Percentiles rank a stretch among this genome's conserved stretches.
phyloP scores from a whole-genome alignment of 2,888 invertebrate species.

The Oscheius myriophilus region DNA sequence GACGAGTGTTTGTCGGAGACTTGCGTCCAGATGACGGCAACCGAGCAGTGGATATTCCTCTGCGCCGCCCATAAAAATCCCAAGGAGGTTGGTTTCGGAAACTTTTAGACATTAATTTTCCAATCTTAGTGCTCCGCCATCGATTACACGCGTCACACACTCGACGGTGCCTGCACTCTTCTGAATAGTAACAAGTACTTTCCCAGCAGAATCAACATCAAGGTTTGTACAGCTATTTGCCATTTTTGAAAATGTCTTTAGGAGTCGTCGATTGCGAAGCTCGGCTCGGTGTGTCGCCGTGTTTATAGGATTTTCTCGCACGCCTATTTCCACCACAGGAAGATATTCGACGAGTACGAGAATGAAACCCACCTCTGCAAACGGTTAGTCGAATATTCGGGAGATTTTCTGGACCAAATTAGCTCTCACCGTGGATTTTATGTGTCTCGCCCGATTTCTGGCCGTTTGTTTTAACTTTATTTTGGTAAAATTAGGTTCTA shows the following conservation, averaged over 20 bases:
- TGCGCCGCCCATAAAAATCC: conserved; percentile 99
- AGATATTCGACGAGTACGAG: conserved; percentile 97
- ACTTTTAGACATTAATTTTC: background rate
- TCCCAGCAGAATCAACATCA: conserved; percentile 98
- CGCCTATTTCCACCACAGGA: conserved; percentile 96
- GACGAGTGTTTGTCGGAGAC: conserved; percentile 93
- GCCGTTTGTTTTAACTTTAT: background rate
- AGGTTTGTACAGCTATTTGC: conserved; percentile 71
- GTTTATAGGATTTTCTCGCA: conserved; percentile 99
- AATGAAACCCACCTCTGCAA: conserved; percentile 70
- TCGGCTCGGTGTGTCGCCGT: conserved; percentile 96
- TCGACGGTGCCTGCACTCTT: conserved; percentile 97
- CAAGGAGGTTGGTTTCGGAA: conserved; percentile 84
- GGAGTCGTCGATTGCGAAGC: conserved; percentile 96
- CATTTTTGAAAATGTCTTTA: conserved; percentile 2
- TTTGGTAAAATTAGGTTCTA: too few relatives aligned
- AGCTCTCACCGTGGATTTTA: too few relatives aligned
- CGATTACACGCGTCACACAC: conserved; percentile 96
- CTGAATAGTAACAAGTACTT: conserved; percentile 99
- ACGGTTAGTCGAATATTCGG: conserved; percentile 27
- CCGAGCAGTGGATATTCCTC: conserved; percentile 99
- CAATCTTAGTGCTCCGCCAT: conserved; percentile 87
- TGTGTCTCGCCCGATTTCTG: background rate
- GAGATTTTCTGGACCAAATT: background rate
- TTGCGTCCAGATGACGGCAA: conserved; percentile 99